phyloP scores from a whole-genome alignment of 2,797 vertebrate species.

The Sebastes miniatus region DNA sequence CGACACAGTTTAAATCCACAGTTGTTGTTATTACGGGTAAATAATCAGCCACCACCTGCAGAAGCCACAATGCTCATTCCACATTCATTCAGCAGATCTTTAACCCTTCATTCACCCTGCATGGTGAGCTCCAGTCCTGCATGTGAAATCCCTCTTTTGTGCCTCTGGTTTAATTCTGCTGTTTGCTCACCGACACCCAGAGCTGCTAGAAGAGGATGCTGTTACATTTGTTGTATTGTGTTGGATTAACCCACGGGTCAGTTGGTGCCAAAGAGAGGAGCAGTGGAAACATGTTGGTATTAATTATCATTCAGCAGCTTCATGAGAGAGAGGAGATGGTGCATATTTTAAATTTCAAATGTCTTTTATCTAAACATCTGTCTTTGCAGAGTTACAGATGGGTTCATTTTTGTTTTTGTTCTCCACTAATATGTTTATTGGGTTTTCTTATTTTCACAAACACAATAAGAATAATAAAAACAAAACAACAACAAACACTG shows the following conservation, averaged over 20 bases:
- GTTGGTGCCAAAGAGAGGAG: constrained; percentile 70
- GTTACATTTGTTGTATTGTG: constrained; percentile 76
- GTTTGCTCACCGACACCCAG: constrained; percentile 74
- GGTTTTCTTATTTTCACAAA: too few species aligned
- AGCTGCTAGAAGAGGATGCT: constrained; percentile 67
- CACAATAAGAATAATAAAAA: too few species aligned
- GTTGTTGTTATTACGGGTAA: constrained; percentile 42
- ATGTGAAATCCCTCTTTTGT: constrained; percentile 67
- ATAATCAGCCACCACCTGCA: constrained; percentile 65
- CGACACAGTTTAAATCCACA: neutral
- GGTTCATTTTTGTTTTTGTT: neutral
- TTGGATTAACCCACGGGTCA: constrained; percentile 78
- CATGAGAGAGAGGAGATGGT: neutral
- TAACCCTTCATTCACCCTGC: constrained; percentile 8
- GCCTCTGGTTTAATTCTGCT: constrained; percentile 70
- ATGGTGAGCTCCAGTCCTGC: constrained; percentile 1
- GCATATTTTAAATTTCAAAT: constrained; percentile 34
- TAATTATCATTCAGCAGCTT: constrained; percentile 56
- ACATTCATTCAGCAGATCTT: constrained; percentile 34
- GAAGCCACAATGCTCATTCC: constrained; percentile 23
- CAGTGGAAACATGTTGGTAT: constrained; percentile 61
- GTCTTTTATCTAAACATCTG: constrained; percentile 6
- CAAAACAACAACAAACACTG: too few species aligned
- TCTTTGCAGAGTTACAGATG: neutral
- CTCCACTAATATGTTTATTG: too few species aligned